Base-by-base conservation (phyloP, 2,113 vertebrate genomes). In the Bubalus kerabau region DNA sequence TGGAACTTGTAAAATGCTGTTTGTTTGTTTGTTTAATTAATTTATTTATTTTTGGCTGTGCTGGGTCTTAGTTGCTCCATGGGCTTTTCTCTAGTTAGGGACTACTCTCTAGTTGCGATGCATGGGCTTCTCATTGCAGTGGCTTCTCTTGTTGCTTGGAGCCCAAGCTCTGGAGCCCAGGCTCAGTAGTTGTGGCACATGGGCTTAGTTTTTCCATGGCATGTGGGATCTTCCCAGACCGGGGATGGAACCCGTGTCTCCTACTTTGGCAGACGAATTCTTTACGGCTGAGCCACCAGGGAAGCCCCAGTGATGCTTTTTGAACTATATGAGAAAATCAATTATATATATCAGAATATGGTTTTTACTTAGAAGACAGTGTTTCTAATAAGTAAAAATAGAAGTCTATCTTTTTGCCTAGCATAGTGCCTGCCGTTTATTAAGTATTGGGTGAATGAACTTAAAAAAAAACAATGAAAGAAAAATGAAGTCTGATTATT, bases 341-440 rank as follows among this genome's bases (percentile, higher is more conserved):
- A 0, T 50, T 80, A 12, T 76, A 17, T 88, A 6, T 71, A n/a
- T 94, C 52, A 92, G 23, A 6, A 80, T 84, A 85, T 62, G 13
- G 19, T 21, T 83, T 97, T 95, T 93, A 91, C 30, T 96, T 64
- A 90, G 11, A 82, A 74, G 67, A 76, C 2, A 56, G 8, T 92
- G 23, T 94, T 96, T 97, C 57, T 92, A 62, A 83, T 84, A 95
- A 83, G n/a, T 80, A 56, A 96, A 96, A 96, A 94, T 91, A 46
- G 94, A 94, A 87, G n/a, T 89, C 9, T 84, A 6, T 94, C 50
- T 80, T 84, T 52, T 91, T 96, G 86, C 24, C 91, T 93, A 97
- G 28, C 67, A 76, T 88, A 76, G 30, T 90, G 76, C 17, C 54
- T 60, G 52, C 2, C 3, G 71, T 28, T 90, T 11, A 71, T 43